A percentile compares a stretch with the other conserved stretches of the same genome.
phyloP scores from a whole-genome alignment of 2,113 vertebrate genomes.

The Rhinoptilus africanus region DNA sequence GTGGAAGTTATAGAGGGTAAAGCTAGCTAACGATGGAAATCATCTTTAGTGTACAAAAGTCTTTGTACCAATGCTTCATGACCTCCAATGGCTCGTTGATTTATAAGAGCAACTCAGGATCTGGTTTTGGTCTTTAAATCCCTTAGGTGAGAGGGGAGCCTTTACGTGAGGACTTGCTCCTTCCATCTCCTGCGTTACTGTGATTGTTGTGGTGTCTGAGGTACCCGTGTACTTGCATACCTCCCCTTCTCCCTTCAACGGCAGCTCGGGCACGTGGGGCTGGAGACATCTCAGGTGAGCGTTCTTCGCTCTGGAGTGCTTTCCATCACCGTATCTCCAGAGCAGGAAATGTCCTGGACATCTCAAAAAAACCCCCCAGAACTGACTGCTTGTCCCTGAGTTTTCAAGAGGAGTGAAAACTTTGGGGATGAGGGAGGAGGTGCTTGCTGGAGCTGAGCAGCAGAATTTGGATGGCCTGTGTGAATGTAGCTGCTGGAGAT shows the following conservation, averaged over 20 bases:
- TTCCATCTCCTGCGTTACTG: background rate
- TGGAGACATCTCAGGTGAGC: background rate
- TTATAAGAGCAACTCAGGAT: background rate
- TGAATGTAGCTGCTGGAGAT: background rate
- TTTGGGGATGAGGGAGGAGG: background rate
- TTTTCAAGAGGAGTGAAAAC: background rate
- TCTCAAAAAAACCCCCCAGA: background rate
- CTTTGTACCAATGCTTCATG: background rate
- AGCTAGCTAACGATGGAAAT: background rate
- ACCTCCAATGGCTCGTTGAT: background rate
- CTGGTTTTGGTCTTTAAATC: background rate
- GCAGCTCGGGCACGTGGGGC: background rate
- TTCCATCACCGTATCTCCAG: background rate
- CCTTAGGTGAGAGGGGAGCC: background rate
- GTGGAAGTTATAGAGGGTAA: background rate
- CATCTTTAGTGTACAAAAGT: background rate
- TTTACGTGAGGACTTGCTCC: background rate
- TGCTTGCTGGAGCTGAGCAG: background rate
- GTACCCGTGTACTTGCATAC: background rate
- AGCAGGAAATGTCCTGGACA: background rate
- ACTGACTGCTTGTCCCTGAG: background rate
- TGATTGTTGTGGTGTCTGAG: background rate
- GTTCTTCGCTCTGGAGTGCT: background rate
- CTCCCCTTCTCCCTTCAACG: background rate
- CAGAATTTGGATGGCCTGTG: background rate